Percentiles rank a stretch among this genome's conserved stretches.
Evolutionary conservation across 2,113 vertebrate species (phyloP).

Genomic region (Catharus bicknelli): DNA sequence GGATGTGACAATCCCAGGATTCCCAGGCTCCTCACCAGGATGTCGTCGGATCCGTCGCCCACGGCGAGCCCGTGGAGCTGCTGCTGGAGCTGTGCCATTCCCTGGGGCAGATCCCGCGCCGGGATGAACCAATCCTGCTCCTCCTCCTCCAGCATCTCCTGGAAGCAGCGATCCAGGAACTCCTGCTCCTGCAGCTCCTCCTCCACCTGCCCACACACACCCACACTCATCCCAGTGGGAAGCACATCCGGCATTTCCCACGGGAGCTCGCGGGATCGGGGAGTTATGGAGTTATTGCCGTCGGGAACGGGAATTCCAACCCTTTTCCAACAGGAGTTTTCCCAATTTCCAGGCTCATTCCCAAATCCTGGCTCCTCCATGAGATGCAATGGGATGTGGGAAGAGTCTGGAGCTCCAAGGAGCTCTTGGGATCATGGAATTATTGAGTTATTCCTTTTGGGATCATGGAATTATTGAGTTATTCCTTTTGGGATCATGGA

Average conservation of each 20-base stretch:
- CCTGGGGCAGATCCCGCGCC: conserved; percentile 89
- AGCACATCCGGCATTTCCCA: too few species aligned
- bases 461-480: too few species aligned
- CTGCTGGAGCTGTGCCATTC: conserved; percentile 90
- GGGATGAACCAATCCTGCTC: conserved; percentile 98
- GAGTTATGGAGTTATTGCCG: too few species aligned
- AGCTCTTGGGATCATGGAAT: too few species aligned
- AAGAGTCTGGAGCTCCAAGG: too few species aligned
- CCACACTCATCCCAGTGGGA: too few species aligned
- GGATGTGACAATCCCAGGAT: too few species aligned
- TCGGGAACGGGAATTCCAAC: neutral
- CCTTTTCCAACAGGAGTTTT: neutral
- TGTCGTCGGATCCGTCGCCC: conserved; percentile 83
- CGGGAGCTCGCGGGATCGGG: too few species aligned
- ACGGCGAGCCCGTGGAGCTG: conserved; percentile 89
- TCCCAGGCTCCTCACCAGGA: conserved; percentile 82
- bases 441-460: too few species aligned
- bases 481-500: too few species aligned
- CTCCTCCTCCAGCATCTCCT: conserved; percentile 98
- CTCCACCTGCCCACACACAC: conserved; percentile 77
- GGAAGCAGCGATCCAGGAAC: conserved; percentile 96
- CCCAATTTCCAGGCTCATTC: neutral
- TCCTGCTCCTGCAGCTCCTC: conserved; percentile 97
- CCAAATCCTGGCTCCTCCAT: neutral
- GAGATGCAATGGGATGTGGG: too few species aligned